Evolutionary conservation across 2,113 vertebrate genomes (phyloP), one percentile per base, ranked within the genome.

Genomic region (Cryptotis parvus): DNA sequence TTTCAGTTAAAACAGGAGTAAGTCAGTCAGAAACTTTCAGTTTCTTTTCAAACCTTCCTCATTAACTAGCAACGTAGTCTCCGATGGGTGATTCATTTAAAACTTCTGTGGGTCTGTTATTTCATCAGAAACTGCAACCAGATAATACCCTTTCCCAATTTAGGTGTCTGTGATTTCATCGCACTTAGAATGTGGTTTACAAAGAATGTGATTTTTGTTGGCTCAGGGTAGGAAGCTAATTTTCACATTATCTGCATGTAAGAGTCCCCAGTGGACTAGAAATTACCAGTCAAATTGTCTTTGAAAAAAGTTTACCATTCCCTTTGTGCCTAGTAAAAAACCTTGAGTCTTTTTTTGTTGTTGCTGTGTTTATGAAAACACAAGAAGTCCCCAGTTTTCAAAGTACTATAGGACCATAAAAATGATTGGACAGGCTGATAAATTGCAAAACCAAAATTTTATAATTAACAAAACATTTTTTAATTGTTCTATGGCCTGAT

Each of bases 311-410:
- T 37, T 58, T 33, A 55, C 16, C 24, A 83, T 33, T 22, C 88
- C 31, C 73, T 68, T 41, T 90, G 20, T 82, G 9, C 5, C 39
- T 0, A 68, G 9, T 41, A 61, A 68, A 75, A 91, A 27, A 68
- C 63, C 43, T 35, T 58, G 45, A 49, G 45, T 49, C 45, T 49
- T 49, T 49, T 49, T 49, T 49, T 49, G 45, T 49, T 49, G 9
- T 89, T 92, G 27, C n/a, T 74, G 73, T 14, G 16, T 90, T 82
- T 76, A 73, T 66, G 24, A 88, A 18, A 75, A 85, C 9, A 39
- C 18, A 84, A 22, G 43, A 7, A 37, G 14, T 66, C 24, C 6
- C 87, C 39, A 6, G 61, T 58, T 58, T 78, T 10, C 20, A 18
- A 14, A 16, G 2, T 45, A 84, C 15, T 37, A 1, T 12, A 41